Evolutionary conservation across 2,113 vertebrate genomes (phyloP).

Genomic region (Entomyzon cyanotis): DNA sequence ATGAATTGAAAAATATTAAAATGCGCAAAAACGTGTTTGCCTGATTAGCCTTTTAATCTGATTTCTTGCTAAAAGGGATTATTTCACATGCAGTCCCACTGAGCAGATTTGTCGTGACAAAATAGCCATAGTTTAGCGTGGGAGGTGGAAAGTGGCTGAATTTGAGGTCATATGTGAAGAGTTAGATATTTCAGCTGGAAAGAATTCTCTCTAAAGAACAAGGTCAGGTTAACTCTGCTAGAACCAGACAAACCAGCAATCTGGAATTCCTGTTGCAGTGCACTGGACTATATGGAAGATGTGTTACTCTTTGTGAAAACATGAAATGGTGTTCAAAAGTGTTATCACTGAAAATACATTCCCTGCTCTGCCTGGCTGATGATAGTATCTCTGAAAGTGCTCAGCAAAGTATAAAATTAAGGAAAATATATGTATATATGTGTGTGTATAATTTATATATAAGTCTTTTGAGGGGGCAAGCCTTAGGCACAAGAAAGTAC

Average conservation of each 20-base stretch:
- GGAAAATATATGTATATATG: neutral
- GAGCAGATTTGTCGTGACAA: neutral
- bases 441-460: neutral
- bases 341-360: neutral
- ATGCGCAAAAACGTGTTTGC: neutral
- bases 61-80: neutral
- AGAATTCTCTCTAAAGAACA: neutral
- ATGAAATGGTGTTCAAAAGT: neutral
- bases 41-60: neutral
- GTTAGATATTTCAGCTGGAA: neutral
- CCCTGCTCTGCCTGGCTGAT: neutral
- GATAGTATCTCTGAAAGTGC: neutral
- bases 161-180: neutral
- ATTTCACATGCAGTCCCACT: neutral
- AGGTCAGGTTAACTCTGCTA: neutral
- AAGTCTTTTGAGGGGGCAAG: neutral
- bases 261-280: neutral
- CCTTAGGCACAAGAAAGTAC: neutral
- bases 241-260: neutral
- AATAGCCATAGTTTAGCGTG: neutral
- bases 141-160: neutral
- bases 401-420: neutral
- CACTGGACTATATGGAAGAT: neutral
- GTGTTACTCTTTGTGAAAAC: neutral
- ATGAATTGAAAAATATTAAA: neutral